These are phyloP conservation scores for Drosophila rhopaloa DNA, from an alignment of 1,140 invertebrate species.

Conservation along the genomic window DNA sequence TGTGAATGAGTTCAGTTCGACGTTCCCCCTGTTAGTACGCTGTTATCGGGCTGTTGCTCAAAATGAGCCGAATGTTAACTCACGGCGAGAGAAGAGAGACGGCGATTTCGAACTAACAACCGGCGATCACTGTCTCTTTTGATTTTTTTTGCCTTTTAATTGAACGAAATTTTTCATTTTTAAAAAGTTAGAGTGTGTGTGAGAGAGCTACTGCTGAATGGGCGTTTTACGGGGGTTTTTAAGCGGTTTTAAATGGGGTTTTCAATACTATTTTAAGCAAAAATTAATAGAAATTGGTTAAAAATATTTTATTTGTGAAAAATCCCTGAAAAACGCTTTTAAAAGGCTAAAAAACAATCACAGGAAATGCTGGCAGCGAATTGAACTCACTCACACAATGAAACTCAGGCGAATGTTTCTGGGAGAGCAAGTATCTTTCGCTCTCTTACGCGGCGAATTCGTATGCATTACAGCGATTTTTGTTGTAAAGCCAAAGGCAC, in stretches of 20 bases:
- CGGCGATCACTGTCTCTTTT: slow-evolving; percentile 8
- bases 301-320: background rate
- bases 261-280: background rate
- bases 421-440: background rate
- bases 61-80: background rate
- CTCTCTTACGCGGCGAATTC: slow-evolving; percentile 14
- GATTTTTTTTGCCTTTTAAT: slow-evolving; percentile 26
- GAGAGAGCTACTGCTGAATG: slow-evolving; percentile 38
- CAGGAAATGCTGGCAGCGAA: slow-evolving; percentile 31
- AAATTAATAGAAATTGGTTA: too few species aligned
- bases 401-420: slow-evolving; percentile 2
- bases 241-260: background rate
- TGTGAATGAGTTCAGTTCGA: background rate
- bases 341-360: slow-evolving; percentile 3
- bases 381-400: slow-evolving; percentile 1
- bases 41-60: slow-evolving; percentile 24
- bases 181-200: slow-evolving; percentile 33
- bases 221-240: slow-evolving; percentile 29
- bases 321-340: background rate
- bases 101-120: slow-evolving; percentile 32
- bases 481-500: slow-evolving; percentile 38
- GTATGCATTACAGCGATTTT: slow-evolving; percentile 33
- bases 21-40: slow-evolving; percentile 20
- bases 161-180: slow-evolving; percentile 71
- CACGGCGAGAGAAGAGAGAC: slow-evolving; percentile 13